phyloP scores from a whole-genome alignment of 92 coral and sea anemone species.

The Anthopleura xanthogrammica region DNA sequence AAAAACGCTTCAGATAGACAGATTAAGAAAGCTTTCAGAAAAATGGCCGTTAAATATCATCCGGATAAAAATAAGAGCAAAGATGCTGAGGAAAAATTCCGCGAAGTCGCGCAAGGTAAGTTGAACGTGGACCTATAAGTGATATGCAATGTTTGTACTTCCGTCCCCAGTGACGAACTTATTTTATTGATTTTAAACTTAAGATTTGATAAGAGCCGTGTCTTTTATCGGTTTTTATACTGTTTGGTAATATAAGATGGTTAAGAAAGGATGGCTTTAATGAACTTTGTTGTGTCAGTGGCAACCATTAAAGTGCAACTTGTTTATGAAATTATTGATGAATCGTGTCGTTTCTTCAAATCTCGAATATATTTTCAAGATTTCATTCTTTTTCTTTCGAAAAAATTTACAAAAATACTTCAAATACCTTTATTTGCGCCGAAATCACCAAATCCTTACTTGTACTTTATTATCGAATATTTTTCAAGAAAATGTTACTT shows the following conservation, averaged over 20 bases:
- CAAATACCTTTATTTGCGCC: not conserved
- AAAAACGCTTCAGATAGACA: constrained; percentile 88
- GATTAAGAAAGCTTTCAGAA: constrained; percentile 95
- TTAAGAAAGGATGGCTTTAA: not conserved
- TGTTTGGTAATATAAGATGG: not conserved
- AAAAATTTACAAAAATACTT: not conserved
- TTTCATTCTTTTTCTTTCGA: not conserved
- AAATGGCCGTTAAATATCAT: constrained; percentile 92
- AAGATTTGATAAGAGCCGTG: not conserved
- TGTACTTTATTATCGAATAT: not conserved
- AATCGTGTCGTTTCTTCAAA: no score
- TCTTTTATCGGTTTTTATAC: not conserved
- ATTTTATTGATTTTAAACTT: not conserved
- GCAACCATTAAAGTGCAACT: not conserved
- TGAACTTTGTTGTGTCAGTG: not conserved
- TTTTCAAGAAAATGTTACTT: not conserved
- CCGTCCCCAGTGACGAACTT: constrained; percentile 13
- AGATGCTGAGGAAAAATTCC: constrained; percentile 93
- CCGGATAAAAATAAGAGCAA: constrained; percentile 93
- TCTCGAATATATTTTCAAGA: not conserved
- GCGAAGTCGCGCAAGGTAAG: constrained; percentile 97
- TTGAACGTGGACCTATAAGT: not conserved
- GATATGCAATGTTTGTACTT: constrained; percentile 3
- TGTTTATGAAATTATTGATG: not conserved
- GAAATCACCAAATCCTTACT: not conserved